Evolutionary conservation across 2,113 vertebrate species (phyloP), one percentile per base, ranked within the genome.

Genomic region (Hylia prasina): DNA sequence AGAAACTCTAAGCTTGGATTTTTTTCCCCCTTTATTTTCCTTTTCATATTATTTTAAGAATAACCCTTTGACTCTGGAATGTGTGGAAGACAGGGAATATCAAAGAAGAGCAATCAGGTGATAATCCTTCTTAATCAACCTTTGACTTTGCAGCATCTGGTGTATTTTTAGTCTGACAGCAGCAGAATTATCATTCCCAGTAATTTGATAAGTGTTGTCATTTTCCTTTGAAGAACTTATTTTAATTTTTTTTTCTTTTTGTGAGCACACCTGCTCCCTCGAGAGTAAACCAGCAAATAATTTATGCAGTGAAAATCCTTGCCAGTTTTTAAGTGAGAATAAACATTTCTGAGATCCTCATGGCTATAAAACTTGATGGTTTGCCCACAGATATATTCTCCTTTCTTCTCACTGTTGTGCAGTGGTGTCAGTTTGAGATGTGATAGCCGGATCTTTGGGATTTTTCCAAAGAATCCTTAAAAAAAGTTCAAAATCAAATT

Each of bases 181-280:
- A 71, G 54, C 56, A 72, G 63, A 76, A 57, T 66, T 60, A 66
- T 42, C 45, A 21, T 71, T 71, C 63, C n/a, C 35, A 42, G 35
- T 64, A 89, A 82, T 89, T 80, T 60, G 42, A 91, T 53, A 45
- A 60, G 58, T 66, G 39, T 51, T 94, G 79, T 75, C 54, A 71
- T 89, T 90, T 93, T 91, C 50, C 70, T 87, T 80, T 87, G 63
- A 84, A 76, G 45, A 82, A 79, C 80, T 89, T 66, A 50, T 40
- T 94, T 82, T 44, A 71, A 80, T 37, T 30, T 11, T 54, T 54
- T 54, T 30, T 16, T 25, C 11, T 70, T 21, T 66, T 18, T 40
- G 21, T 72, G 48, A 84, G 79, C 73, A 87, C 87, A 85, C 56
- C 44, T 77, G 66, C 16, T 93, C 76, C 57, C 37, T 45, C 13